A percentile compares a stretch with the other conserved stretches of the same genome.
Conservation (phyloP, 2,888 invertebrate species). For the Callosobruchus maculatus region DNA sequence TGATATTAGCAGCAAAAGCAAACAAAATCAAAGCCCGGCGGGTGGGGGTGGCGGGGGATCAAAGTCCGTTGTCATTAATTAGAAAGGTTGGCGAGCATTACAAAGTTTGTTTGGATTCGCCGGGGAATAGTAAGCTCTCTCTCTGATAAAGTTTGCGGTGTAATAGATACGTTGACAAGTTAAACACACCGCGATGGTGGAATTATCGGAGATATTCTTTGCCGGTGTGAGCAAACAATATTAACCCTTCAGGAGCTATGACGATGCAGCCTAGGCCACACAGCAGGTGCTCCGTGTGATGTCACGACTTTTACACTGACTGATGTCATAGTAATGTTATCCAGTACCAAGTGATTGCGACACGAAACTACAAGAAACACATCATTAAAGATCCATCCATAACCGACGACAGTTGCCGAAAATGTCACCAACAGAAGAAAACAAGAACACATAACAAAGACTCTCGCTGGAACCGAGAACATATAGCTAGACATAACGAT, state of each 20-base stretch:
- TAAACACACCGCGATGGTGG: background rate
- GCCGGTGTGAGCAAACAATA: background rate
- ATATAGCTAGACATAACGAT: too few relatives aligned
- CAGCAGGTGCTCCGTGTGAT: too few relatives aligned
- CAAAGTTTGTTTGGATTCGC: background rate
- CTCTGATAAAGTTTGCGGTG: background rate
- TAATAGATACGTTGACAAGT: background rate
- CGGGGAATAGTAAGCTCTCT: background rate
- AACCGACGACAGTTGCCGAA: too few relatives aligned
- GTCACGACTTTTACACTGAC: too few relatives aligned
- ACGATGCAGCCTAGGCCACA: background rate
- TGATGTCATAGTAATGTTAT: too few relatives aligned
- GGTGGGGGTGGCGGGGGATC: background rate
- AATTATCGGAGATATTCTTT: background rate
- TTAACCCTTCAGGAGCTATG: background rate
- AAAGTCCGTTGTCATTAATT: background rate
- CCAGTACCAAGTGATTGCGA: too few relatives aligned
- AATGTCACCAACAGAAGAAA: too few relatives aligned
- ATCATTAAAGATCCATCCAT: too few relatives aligned
- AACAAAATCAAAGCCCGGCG: background rate
- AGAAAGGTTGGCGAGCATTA: background rate
- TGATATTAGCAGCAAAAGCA: background rate
- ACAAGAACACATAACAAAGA: too few relatives aligned
- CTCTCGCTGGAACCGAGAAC: too few relatives aligned
- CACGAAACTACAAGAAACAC: too few relatives aligned